Percentiles rank a stretch among this genome's conserved stretches.
phyloP scores from a whole-genome alignment of 2,113 vertebrate genomes.

The Fukomys damarensis region DNA sequence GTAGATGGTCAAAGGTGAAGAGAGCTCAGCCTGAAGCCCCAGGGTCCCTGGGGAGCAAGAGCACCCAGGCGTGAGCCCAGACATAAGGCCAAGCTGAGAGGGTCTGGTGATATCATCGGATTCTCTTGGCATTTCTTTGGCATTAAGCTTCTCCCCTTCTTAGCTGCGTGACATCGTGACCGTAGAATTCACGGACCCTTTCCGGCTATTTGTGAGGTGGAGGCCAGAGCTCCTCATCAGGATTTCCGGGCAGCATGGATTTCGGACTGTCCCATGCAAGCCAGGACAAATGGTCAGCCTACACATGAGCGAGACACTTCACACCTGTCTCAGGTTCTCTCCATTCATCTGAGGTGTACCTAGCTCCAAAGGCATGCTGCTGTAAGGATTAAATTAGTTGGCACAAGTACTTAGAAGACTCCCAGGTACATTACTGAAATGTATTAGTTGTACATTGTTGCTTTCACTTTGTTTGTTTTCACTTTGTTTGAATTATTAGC shows the following conservation, averaged over 20 bases:
- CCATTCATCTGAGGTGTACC: not conserved
- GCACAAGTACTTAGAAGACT: not conserved
- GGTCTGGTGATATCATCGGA: not conserved
- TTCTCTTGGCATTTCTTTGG: accelerated
- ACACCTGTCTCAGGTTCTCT: not conserved
- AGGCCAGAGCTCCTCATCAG: accelerated
- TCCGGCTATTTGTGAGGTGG: not conserved
- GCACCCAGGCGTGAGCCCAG: not conserved
- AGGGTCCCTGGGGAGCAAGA: not conserved
- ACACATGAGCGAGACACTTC: not conserved
- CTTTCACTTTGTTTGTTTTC: not conserved
- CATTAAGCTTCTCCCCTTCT: not conserved
- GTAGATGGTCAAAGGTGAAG: not conserved
- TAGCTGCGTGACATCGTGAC: not conserved
- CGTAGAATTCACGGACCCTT: not conserved
- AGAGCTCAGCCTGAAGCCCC: not conserved
- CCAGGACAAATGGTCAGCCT: not conserved
- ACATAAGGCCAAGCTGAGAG: not conserved
- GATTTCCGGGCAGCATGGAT: too few relatives aligned
- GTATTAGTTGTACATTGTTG: not conserved
- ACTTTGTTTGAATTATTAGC: not conserved
- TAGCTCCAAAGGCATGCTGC: not conserved
- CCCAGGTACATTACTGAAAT: not conserved
- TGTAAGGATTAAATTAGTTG: not conserved
- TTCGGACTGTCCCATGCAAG: not conserved